Base-by-base conservation (phyloP, 2,888 invertebrate species). In the Conistra vaccinii region DNA sequence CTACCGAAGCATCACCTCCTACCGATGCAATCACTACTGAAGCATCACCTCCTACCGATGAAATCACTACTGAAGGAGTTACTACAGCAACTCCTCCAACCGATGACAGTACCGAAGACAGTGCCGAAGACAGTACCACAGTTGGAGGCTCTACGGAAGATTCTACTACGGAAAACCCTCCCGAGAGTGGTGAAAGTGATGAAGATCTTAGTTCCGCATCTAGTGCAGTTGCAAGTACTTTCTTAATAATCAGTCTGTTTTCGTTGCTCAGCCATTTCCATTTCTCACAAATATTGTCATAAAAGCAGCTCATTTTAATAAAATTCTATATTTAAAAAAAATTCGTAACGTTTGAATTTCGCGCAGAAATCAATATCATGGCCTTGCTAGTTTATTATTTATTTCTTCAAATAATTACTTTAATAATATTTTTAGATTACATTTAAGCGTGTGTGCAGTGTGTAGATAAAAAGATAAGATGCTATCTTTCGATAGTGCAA, bases 151-250 rank as follows among this genome's bases (percentile, higher is more conserved):
- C 14, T 23, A 26, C 29, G 10, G 65, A 76, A 1, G 62, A 29
- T n/a, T 0, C 14, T 39, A 4, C 35, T 7, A 48, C 78, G 12
- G 32, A 42, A 42, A 4, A 4, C 17, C n/a, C n/a, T 29, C 4
- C 23, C 0, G 57, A 79, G 12, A 2, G 6, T n/a, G 32, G n/a
- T 9, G 58, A 58, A 6, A 65, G 58, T 5, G 57, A 10, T 58
- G 65, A 63, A 9, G 88, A 79, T 1, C 83, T 76, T 14, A 76
- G 67, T 7, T 94, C 95, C 0, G 94, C 95, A 32, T 89, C 94
- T 0, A 91, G 90, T 2, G 85, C 90, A 60, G 88, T 92, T 10
- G 92, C 91, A 3, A 94, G 91, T 76, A 95, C 95, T 4, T 93
- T 95, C 57, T 62, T 91, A 69, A 93, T 95, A 60, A 74, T 94